phyloP scores from a whole-genome alignment of 2,888 invertebrate species.

The Drosophila nr. perissopoda region DNA sequence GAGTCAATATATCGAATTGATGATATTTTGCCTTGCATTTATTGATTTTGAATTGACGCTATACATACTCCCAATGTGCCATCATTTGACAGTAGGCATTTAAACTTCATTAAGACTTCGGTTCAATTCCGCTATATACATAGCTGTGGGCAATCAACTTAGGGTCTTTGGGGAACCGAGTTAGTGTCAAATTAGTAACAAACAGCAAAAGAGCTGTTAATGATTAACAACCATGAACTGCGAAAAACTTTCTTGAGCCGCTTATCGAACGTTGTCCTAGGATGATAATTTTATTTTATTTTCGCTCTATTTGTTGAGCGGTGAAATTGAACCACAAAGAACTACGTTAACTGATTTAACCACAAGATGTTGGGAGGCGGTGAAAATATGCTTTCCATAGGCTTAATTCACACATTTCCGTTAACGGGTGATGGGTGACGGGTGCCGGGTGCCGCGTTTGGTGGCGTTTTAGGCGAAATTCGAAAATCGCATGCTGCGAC shows the following conservation, averaged over 20 bases:
- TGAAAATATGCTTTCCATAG: conserved; percentile 55
- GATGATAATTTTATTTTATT: conserved; percentile 27
- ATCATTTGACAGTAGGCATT: conserved; percentile 19
- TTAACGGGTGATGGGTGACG: conserved; percentile 59
- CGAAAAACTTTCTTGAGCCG: conserved; percentile 55
- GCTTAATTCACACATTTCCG: conserved; percentile 74
- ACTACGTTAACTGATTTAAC: conserved; percentile 50
- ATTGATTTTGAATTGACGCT: conserved; percentile 9
- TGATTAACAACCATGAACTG: conserved; percentile 43
- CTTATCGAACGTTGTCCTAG: conserved; percentile 60
- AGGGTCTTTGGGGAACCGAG: conserved; percentile 31
- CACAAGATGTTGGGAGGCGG: conserved; percentile 30
- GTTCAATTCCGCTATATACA: conserved; percentile 54
- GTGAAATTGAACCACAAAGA: conserved; percentile 59
- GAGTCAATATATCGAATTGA: conserved; percentile 20
- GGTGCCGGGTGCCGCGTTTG: conserved; percentile 47
- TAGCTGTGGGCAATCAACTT: conserved; percentile 15
- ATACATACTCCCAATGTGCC: conserved; percentile 14
- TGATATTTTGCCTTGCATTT: background rate
- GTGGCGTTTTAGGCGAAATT: conserved; percentile 51
- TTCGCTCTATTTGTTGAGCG: conserved; percentile 1
- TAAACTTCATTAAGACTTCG: conserved; percentile 32
- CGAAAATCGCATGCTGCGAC: conserved; percentile 56
- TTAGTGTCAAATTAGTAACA: conserved; percentile 47
- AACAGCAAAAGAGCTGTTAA: conserved; percentile 8